Evolutionary conservation across 2,113 vertebrate species (phyloP).

Genomic region (Thunnus thynnus): DNA sequence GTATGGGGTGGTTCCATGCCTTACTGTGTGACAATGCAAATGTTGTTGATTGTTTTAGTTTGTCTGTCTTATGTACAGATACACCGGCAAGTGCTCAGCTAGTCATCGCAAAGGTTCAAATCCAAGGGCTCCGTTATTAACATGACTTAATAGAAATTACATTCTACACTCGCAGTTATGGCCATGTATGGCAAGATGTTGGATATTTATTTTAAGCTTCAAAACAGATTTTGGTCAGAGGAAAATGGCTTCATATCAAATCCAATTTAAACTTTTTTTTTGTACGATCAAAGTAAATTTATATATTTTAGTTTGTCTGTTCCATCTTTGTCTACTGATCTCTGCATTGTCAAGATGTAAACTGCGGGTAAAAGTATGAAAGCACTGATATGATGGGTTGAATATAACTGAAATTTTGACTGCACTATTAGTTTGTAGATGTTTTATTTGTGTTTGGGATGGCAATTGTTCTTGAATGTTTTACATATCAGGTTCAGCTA

Average conservation of each 20-base stretch:
- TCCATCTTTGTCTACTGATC: constrained; percentile 16
- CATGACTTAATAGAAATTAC: not conserved
- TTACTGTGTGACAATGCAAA: constrained; percentile 34
- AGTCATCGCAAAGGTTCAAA: constrained; percentile 30
- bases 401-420: constrained; percentile 10
- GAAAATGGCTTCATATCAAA: not conserved
- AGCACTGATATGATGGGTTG: constrained; percentile 51
- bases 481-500: constrained; percentile 25
- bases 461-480: constrained; percentile 30
- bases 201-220: constrained; percentile 12
- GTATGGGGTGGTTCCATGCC: constrained; percentile 13
- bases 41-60: not conserved
- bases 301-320: constrained; percentile 8
- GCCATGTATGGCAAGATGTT: not conserved
- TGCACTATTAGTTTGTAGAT: constrained; percentile 44
- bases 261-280: constrained; percentile 1
- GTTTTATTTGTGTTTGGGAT: constrained; percentile 14
- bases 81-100: constrained; percentile 47
- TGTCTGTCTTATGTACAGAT: constrained; percentile 11
- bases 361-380: constrained; percentile 22
- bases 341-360: constrained; percentile 28
- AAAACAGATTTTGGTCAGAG: not conserved
- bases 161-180: not conserved
- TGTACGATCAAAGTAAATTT: constrained; percentile 9
- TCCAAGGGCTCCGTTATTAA: constrained; percentile 58